Conservation (phyloP, 2,888 invertebrate species). For the Acronicta alni region DNA sequence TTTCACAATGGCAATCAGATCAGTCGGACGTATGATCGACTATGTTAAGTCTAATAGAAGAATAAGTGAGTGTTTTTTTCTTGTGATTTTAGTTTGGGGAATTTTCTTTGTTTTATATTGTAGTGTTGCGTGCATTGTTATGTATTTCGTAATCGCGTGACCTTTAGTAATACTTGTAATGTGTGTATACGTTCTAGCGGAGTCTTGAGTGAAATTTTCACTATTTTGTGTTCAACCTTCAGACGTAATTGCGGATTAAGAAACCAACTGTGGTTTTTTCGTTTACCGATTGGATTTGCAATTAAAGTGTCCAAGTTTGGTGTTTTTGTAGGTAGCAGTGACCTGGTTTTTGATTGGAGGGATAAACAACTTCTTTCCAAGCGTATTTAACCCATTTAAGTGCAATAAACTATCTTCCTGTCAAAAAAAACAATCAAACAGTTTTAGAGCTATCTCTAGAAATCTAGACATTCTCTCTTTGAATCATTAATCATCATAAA, state of each 20-base stretch:
- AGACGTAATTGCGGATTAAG: conserved; percentile 35
- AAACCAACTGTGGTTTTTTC: conserved; percentile 34
- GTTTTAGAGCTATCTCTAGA: neutral
- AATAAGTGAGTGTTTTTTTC: conserved; percentile 70
- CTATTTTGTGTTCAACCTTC: conserved; percentile 42
- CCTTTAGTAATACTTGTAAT: conserved; percentile 36
- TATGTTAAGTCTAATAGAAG: conserved; percentile 66
- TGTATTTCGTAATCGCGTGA: conserved; percentile 40
- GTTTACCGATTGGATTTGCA: conserved; percentile 28
- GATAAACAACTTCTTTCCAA: neutral
- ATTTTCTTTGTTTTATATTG: conserved; percentile 37
- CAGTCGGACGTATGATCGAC: conserved; percentile 67
- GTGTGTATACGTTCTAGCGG: conserved; percentile 26
- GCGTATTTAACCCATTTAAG: too few species aligned
- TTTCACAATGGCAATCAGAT: conserved; percentile 67
- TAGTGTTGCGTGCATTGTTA: conserved; percentile 25
- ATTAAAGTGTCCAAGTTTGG: conserved; percentile 23
- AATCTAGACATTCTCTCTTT: neutral
- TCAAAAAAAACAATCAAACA: neutral
- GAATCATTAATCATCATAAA: too few species aligned
- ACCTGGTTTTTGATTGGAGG: conserved; percentile 23
- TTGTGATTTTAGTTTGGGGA: conserved; percentile 26
- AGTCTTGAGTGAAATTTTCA: conserved; percentile 44
- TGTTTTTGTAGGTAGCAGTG: conserved; percentile 13
- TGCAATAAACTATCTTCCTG: too few species aligned